These are phyloP conservation scores for Formica aserva DNA, from an alignment of 2,888 invertebrate genomes.

Conservation along the genomic window DNA sequence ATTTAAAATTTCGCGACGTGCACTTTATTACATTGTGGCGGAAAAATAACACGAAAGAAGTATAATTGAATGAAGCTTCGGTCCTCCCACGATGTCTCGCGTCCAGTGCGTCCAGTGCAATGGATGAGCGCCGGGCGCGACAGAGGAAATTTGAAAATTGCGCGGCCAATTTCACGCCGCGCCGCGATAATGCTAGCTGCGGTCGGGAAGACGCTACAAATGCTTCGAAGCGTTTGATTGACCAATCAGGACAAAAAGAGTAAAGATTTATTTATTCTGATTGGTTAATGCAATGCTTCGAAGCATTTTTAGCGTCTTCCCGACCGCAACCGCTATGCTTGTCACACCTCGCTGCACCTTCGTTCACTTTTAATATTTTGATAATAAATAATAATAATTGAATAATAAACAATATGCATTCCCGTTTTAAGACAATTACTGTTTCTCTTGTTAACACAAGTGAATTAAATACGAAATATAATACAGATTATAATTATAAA, in stretches of 20 bases:
- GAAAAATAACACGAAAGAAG: background rate
- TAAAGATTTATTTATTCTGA: no score
- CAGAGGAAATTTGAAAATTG: background rate
- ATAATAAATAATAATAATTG: no score
- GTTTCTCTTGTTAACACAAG: background rate
- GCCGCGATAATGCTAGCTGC: no score
- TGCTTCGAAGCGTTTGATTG: no score
- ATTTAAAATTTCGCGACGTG: background rate
- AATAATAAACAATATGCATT: background rate
- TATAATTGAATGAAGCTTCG: background rate
- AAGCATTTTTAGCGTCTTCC: no score
- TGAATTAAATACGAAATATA: background rate
- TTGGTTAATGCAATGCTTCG: no score
- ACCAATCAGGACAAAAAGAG: no score
- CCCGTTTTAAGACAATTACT: background rate
- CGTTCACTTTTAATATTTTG: background rate
- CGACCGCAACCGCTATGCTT: background rate
- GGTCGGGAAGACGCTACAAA: no score
- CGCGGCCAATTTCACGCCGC: background rate
- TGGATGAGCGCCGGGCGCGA: background rate
- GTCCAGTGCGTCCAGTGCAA: background rate
- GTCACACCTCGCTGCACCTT: background rate
- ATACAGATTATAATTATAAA: background rate
- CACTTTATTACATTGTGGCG: background rate
- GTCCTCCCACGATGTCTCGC: no score